Conservation (phyloP, 2,797 vertebrate species). For the Hapalemur alaotrensis region DNA sequence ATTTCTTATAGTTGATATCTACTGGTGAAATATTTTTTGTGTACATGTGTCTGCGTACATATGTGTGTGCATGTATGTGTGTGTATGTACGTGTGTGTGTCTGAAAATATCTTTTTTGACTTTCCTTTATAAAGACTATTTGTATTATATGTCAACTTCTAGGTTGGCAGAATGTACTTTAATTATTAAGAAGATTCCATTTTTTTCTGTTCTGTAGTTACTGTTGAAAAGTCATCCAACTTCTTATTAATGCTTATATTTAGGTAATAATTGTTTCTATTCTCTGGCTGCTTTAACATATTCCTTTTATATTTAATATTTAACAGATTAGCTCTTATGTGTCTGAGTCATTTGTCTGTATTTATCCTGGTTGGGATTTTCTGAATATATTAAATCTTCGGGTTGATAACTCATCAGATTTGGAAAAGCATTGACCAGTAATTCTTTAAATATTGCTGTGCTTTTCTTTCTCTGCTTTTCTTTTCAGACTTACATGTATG, state of each 20-base stretch:
- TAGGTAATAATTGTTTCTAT: neutral
- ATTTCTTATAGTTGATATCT: neutral
- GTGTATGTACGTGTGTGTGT: neutral
- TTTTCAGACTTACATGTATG: neutral
- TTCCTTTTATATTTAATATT: neutral
- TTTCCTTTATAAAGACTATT: neutral
- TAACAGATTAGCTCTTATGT: neutral
- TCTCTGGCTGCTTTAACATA: neutral
- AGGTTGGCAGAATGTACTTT: neutral
- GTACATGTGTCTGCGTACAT: neutral
- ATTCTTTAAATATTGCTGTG: neutral
- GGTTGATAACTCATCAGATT: neutral
- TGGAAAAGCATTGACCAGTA: neutral
- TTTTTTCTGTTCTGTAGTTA: neutral
- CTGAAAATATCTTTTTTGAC: neutral
- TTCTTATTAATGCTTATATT: neutral
- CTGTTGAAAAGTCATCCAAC: neutral
- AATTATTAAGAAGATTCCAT: neutral
- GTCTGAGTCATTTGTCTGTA: neutral
- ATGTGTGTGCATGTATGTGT: neutral
- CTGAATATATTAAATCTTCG: neutral
- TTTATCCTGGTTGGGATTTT: neutral
- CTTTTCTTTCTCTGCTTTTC: neutral
- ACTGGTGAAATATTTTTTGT: neutral
- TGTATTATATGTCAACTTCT: neutral